Evolutionary conservation across 1,140 invertebrate species (phyloP).

Genomic region (Neodiprion fabricii): DNA sequence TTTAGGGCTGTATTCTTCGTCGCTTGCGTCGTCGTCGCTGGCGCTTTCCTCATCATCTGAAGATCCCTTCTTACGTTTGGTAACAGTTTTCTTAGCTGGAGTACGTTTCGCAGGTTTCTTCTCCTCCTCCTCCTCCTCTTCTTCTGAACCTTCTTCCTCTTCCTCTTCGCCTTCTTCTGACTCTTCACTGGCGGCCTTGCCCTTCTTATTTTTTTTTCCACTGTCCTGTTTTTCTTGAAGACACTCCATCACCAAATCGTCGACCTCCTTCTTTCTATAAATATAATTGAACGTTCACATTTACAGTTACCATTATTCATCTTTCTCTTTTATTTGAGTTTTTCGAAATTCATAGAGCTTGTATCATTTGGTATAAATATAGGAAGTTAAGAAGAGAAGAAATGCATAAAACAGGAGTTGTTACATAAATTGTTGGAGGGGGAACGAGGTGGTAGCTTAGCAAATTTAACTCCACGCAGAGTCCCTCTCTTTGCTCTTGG

Average conservation of each 20-base stretch:
- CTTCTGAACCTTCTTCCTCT: constrained; percentile 57
- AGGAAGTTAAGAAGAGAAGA: background rate
- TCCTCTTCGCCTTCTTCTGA: constrained; percentile 66
- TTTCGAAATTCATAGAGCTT: background rate
- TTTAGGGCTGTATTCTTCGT: constrained; percentile 74
- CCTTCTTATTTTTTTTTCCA: constrained; percentile 61
- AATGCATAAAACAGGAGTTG: background rate
- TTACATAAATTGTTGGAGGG: constrained; percentile 42
- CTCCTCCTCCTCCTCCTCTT: constrained; percentile 62
- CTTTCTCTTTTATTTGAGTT: background rate
- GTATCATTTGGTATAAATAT: background rate
- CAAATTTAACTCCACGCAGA: constrained; percentile 49
- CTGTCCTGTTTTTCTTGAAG: constrained; percentile 67
- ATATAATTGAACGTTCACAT: constrained; percentile 8
- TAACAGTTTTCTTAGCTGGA: constrained; percentile 56
- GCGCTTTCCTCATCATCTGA: constrained; percentile 69
- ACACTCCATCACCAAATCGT: constrained; percentile 82
- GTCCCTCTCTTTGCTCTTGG: constrained; percentile 52
- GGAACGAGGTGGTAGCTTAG: constrained; percentile 54
- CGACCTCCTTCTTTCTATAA: constrained; percentile 82
- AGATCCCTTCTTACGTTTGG: constrained; percentile 66
- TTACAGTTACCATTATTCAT: background rate
- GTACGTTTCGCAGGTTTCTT: constrained; percentile 69
- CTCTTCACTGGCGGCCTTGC: constrained; percentile 65
- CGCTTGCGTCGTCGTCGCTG: constrained; percentile 69